Percentiles rank a stretch among this genome's conserved stretches.
Evolutionary conservation across 2,113 vertebrate species (phyloP).

Genomic region (Pogonocichla stellata): DNA sequence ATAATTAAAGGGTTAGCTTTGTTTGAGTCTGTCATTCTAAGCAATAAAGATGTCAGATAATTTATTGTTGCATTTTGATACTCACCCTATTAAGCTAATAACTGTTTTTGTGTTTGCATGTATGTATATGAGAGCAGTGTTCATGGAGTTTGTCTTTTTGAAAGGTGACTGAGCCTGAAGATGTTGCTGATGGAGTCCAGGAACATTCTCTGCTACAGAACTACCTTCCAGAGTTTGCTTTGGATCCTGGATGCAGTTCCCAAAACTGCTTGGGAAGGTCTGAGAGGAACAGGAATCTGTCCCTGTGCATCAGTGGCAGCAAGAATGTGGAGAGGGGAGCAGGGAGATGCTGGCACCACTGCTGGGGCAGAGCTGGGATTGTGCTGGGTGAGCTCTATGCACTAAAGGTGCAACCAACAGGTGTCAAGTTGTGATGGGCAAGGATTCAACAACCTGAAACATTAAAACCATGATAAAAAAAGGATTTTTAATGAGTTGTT

Average conservation of each 20-base stretch:
- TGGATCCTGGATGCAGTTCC: not conserved
- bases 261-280: not conserved
- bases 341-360: not conserved
- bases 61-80: slow-evolving; percentile 51
- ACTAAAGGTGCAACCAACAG: not conserved
- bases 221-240: not conserved
- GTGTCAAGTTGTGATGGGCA: not conserved
- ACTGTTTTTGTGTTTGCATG: not conserved
- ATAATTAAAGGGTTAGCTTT: slow-evolving; percentile 68
- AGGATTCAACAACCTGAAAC: not conserved
- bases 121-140: not conserved
- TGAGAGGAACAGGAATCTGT: not conserved
- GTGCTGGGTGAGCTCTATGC: not conserved
- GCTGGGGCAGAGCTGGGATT: not conserved
- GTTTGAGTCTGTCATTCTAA: slow-evolving; percentile 65
- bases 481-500: rapidly evolving
- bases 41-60: slow-evolving; percentile 69
- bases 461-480: rapidly evolving
- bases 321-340: not conserved
- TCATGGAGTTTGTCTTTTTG: not conserved
- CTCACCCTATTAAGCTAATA: slow-evolving; percentile 34
- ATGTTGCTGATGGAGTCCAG: not conserved
- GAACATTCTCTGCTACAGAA: not conserved
- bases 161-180: not conserved
- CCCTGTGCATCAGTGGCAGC: rapidly evolving